Base-by-base conservation (phyloP, 2,797 vertebrate species). In the Buceros bicornis region DNA sequence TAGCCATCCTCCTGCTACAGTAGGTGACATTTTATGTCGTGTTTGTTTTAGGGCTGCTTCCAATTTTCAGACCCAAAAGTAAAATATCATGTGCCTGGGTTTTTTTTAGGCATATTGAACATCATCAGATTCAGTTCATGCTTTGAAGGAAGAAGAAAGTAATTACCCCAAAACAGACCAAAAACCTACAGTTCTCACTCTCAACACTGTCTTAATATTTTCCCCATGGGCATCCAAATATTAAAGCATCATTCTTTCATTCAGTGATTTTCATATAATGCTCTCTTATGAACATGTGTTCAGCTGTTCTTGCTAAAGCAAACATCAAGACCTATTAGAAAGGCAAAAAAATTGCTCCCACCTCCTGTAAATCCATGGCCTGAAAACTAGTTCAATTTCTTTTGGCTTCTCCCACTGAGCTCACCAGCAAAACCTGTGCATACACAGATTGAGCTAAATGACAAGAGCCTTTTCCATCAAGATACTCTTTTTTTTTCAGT, bases 381-480 rank as follows among this genome's bases (percentile, higher is more conserved):
- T 54, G 28, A 78, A 82, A 89, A 84, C 16, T 24, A 70, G 18
- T 51, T 81, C 48, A 26, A 35, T 85, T 62, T 80, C 16, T 51
- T 93, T 67, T 24, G 26, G 28, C 53, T 77, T 61, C 53, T 91
- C n/a, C 67, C 11, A 16, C 51, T 90, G 25, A 28, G 28, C 88
- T 45, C 43, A 88, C 45, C 53, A 89, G 29, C 14, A 82, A 77
- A 94, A 95, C 62, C 35, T 54, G 21, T 89, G 13, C 47, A 82
- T 66, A 73, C 10, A 33, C 11, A 80, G 29, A 43, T 13, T 70
- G 54, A 97, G 56, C 42, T 94, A 93, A 87, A 82, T n/a, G 19
- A 82, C 81, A 91, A 73, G 33, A 94, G 45, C 16, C 21, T 82
- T 93, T 96, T 96, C 79, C 60, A 89, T 78, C 47, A 76, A 76